Evolutionary conservation across 2,797 vertebrate species (phyloP).

Genomic region (Avahi laniger): DNA sequence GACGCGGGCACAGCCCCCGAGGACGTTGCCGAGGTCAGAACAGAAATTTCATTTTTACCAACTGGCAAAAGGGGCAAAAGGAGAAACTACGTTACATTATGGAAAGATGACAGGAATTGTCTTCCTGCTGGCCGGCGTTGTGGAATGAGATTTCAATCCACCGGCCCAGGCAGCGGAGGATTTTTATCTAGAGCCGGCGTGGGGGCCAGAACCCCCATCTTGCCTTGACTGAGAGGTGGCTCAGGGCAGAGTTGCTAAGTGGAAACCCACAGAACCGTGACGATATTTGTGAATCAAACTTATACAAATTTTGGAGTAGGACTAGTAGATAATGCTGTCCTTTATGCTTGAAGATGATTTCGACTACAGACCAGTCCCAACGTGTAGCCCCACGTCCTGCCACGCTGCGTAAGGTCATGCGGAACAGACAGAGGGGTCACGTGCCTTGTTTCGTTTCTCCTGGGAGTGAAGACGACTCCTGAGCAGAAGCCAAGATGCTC

Average conservation of each 20-base stretch:
- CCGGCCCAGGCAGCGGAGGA: neutral
- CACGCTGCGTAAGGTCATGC: fast-evolving
- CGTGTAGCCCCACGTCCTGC: fast-evolving
- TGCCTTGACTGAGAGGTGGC: neutral
- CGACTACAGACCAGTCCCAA: neutral
- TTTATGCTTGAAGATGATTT: neutral
- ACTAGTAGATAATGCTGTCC: too few relatives aligned
- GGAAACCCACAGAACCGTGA: neutral
- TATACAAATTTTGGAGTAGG: neutral
- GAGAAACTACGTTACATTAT: fast-evolving
- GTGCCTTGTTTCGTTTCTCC: neutral
- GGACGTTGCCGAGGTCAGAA: neutral
- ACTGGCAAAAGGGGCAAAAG: neutral
- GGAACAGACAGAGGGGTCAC: fast-evolving
- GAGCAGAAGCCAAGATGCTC: neutral
- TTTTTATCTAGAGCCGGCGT: neutral
- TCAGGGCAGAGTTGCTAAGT: neutral
- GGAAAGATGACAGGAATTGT: neutral
- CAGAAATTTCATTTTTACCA: neutral
- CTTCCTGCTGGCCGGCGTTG: neutral
- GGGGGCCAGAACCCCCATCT: neutral
- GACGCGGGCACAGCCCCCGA: neutral
- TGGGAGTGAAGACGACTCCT: fast-evolving
- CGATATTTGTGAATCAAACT: neutral
- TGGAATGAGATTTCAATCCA: neutral